Evolutionary conservation across 2,888 invertebrate genomes (phyloP), one percentile per base, ranked within the genome.

Genomic region (Brassicogethes aeneus): DNA sequence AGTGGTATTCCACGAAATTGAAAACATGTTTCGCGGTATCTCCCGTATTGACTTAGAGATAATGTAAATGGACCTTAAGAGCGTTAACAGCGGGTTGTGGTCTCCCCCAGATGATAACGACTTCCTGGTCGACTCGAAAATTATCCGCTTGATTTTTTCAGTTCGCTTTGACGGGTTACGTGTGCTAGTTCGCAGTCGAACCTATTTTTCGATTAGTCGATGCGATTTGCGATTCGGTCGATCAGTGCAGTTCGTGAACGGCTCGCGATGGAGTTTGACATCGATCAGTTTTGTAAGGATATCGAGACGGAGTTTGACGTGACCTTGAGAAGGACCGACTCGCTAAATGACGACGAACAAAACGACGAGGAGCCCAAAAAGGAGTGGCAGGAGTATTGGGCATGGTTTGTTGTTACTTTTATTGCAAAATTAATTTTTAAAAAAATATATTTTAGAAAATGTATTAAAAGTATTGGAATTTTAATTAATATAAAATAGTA

Each of bases 351-450:
- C 15, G 23, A 7, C 2, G 14, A 35, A 16, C 15, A 44, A 30
- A 16, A 30, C 34, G 33, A 34, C 15, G 23, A 7, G 2, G 14
- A 35, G 31, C 37, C 14, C 10, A 14, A 41, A 34, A 51, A 36
- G 32, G 50, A 51, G 42, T 65, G 64, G 65, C 55, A 61, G 45
- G 60, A 65, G 29, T 66, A 66, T 49, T 66, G 66, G 66, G 62
- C 64, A 44, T 64, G 65, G 66, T 66, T 53, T 41, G 61, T 62
- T 40, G 37, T 30, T 39, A 31, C 1, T 39, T 36, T 15, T 16
- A n/a, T 16, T 16, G 7, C 10, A 7, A 23, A 5, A 7, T 23
- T 23, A 23, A 23, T 7, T n/a, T n/a, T n/a, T n/a, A n/a, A n/a
- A n/a, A n/a, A n/a, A n/a, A n/a, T n/a, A n/a, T n/a, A n/a, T n/a